Conservation (phyloP, 2,888 invertebrate species). For the Globia sparganii region DNA sequence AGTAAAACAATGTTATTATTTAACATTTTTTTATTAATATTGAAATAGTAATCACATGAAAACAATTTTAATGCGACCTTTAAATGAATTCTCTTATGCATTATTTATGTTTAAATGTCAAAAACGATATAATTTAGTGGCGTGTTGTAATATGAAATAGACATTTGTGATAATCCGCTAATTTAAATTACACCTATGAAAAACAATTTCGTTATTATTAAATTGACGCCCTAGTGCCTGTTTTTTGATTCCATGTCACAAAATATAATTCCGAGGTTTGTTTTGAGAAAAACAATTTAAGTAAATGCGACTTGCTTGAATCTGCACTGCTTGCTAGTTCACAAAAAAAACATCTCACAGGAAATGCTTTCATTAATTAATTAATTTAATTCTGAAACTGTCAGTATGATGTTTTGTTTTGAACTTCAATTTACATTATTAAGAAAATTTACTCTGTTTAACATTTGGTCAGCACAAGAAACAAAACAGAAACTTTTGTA, state of each 20-base stretch:
- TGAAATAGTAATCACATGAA: constrained; percentile 71
- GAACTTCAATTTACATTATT: constrained; percentile 64
- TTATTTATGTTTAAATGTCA: constrained; percentile 63
- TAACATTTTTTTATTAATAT: constrained; percentile 72
- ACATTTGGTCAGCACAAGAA: constrained; percentile 61
- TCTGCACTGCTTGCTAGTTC: constrained; percentile 63
- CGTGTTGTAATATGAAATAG: constrained; percentile 41
- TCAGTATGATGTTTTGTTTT: constrained; percentile 41
- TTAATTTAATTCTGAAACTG: constrained; percentile 48
- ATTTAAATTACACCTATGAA: constrained; percentile 40
- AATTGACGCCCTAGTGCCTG: constrained; percentile 15
- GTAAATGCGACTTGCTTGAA: constrained; percentile 62
- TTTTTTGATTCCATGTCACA: constrained; percentile 26
- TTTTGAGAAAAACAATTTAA: constrained; percentile 29
- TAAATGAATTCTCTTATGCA: constrained; percentile 52
- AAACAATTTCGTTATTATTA: constrained; percentile 39
- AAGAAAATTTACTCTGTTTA: constrained; percentile 57
- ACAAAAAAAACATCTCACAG: constrained; percentile 39
- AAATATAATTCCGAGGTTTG: constrained; percentile 21
- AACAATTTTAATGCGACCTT: constrained; percentile 64
- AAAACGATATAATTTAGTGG: constrained; percentile 56
- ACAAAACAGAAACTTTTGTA: constrained; percentile 59
- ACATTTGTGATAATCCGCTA: constrained; percentile 37
- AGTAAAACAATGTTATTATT: constrained; percentile 57
- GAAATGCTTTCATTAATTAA: constrained; percentile 55